Evolutionary conservation across 2,797 vertebrate species (phyloP).

Genomic region (Morus bassanus): DNA sequence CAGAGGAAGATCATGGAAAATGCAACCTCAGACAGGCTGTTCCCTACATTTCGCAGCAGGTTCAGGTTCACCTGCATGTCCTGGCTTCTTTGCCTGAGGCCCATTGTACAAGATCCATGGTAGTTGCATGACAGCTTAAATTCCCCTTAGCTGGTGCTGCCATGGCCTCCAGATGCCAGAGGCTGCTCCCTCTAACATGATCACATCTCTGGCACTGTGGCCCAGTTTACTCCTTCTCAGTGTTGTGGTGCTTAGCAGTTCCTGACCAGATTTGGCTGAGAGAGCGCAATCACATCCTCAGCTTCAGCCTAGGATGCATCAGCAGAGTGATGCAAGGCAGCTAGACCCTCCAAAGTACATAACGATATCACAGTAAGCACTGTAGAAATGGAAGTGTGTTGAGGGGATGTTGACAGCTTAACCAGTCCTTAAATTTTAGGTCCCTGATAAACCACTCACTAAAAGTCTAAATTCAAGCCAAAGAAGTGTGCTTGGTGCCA

Average conservation of each 20-base stretch:
- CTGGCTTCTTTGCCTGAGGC: background rate
- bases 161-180: background rate
- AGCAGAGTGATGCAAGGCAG: background rate
- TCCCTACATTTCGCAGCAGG: background rate
- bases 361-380: background rate
- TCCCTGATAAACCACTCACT: background rate
- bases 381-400: background rate
- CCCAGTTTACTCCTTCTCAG: background rate
- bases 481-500: background rate
- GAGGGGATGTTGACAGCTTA: background rate
- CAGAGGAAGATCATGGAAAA: background rate
- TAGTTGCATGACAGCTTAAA: background rate
- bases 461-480: background rate
- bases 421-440: background rate
- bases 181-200: background rate
- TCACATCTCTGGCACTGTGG: background rate
- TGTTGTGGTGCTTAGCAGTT: background rate
- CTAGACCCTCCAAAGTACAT: background rate
- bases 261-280: background rate
- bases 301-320: background rate
- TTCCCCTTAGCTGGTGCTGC: background rate
- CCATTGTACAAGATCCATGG: background rate
- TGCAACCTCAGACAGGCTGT: background rate
- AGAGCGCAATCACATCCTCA: background rate
- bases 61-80: background rate